Base-by-base conservation (phyloP, 2,888 invertebrate species). In the Molorchus minor region DNA sequence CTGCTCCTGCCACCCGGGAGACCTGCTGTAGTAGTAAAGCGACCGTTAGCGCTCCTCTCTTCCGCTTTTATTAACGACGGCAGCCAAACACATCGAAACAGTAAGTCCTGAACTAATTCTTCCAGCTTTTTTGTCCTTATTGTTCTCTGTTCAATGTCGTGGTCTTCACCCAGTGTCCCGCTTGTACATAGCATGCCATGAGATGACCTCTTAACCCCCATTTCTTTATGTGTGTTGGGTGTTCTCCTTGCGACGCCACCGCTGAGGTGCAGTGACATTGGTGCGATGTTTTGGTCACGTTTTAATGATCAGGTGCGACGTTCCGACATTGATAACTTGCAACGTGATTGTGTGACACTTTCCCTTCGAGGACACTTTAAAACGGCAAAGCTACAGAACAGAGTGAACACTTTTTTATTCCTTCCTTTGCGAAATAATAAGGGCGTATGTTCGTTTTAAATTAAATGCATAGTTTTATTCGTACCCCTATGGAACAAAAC, bases 1-100 rank as follows among this genome's bases (percentile, higher is more conserved):
- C 70, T 69, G 64, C 62, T 62, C 67, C 67, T 70, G 69, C 68
- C 70, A 73, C 74, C 75, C 77, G 75, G 76, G 76, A 76, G 51
- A 57, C 51, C 44, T 44, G 57, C 57, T 29, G 51, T 38, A 43
- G 57, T 57, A 51, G 57, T 44, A 57, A 57, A 45, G 51, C 57
- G 38, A 41, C 52, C 51, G 51, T 20, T 44, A 41, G 36, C 51
- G 57, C 57, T 51, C 49, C 16, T 19, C 16, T 17, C 38, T 47
- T 35, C 40, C 12, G 52, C 52, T 41, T 52, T 41, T 40, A 40
- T 52, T 41, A 52, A 40, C 41, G 52, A 52, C 41, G 16, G 29
- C 52, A 41, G 40, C 54, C 54, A 45, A 36, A 44, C 17, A 45
- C 54, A 44, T 54, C 54, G 54, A 54, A 54, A 45, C 45, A 54